These are phyloP conservation scores for Carlito syrichta DNA, from an alignment of 2,113 vertebrate genomes.

Conservation along the genomic window DNA sequence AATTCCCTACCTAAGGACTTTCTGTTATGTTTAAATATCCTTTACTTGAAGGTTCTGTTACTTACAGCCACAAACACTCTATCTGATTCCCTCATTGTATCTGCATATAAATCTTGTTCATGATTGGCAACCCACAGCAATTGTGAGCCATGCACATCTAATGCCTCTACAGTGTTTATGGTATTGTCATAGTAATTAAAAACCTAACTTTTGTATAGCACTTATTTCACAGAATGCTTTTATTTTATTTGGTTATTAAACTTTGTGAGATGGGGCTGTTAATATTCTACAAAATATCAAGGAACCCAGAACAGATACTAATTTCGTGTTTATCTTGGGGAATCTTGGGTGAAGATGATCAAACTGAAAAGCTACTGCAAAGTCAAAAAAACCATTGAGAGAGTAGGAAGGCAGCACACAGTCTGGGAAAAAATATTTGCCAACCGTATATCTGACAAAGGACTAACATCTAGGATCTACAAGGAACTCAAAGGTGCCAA, in stretches of 20 bases:
- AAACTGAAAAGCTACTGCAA: no score
- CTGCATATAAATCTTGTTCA: not conserved
- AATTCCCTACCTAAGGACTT: not conserved
- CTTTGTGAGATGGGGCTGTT: not conserved
- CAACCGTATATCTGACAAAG: no score
- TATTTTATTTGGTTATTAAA: not conserved
- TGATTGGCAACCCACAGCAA: not conserved
- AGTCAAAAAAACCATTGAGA: no score
- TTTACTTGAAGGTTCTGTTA: not conserved
- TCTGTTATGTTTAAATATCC: not conserved
- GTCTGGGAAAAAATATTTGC: no score
- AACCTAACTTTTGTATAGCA: not conserved
- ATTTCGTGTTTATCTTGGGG: not conserved
- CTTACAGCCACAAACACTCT: not conserved
- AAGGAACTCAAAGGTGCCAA: no score
- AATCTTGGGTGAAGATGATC: not conserved
- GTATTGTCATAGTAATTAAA: not conserved
- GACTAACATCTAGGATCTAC: no score
- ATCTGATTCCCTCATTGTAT: not conserved
- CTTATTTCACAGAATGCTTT: not conserved
- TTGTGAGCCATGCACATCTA: not conserved
- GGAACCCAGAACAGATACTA: not conserved
- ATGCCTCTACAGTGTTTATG: not conserved
- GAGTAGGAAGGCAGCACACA: no score
- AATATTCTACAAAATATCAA: not conserved